Evolutionary conservation across 2,888 invertebrate genomes (phyloP).

Genomic region (Eucera pruinosa): DNA sequence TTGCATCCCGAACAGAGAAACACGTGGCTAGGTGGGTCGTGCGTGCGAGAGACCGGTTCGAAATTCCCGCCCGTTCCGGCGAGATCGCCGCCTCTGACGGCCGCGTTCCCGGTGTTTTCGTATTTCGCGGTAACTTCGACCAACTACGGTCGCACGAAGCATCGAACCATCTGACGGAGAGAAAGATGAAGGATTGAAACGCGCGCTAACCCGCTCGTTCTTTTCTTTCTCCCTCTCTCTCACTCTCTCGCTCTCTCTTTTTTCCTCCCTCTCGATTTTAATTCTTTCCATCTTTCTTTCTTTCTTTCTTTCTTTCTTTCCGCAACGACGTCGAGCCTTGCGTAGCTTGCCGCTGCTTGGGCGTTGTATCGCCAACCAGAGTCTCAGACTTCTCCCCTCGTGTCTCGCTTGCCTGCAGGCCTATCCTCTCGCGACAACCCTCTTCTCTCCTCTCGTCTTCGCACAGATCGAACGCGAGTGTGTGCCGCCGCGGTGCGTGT

Average conservation of each 20-base stretch:
- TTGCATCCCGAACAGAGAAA: slow-evolving; percentile 56
- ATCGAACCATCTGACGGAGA: slow-evolving; percentile 12
- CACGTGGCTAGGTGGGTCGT: slow-evolving; percentile 59
- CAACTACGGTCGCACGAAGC: slow-evolving; percentile 10
- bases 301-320: slow-evolving; percentile 9
- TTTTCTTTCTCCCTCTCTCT: slow-evolving; percentile 31
- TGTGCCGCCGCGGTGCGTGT: slow-evolving; percentile 1
- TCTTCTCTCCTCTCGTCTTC: slow-evolving; percentile 50
- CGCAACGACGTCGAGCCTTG: slow-evolving; percentile 1
- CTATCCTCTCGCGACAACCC: slow-evolving; percentile 40
- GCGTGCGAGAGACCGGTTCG: slow-evolving; percentile 42
- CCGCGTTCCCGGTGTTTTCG: slow-evolving; percentile 41
- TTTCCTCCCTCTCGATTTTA: too few relatives aligned
- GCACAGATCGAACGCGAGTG: slow-evolving; percentile 37
- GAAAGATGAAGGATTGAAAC: slow-evolving; percentile 29
- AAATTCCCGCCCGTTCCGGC: slow-evolving; percentile 58
- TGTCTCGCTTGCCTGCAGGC: slow-evolving; percentile 43
- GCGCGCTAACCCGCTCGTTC: slow-evolving; percentile 1
- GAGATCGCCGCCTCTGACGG: slow-evolving; percentile 22
- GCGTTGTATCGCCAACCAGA: slow-evolving; percentile 56
- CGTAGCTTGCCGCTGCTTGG: slow-evolving; percentile 39
- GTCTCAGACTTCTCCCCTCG: slow-evolving; percentile 52
- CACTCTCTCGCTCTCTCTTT: slow-evolving; percentile 5
- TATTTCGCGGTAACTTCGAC: slow-evolving; percentile 53
- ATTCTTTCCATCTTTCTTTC: slow-evolving; percentile 31